These are phyloP conservation scores for Tetragonula carbonaria DNA, from an alignment of 2,888 invertebrate genomes.

Conservation along the genomic window DNA sequence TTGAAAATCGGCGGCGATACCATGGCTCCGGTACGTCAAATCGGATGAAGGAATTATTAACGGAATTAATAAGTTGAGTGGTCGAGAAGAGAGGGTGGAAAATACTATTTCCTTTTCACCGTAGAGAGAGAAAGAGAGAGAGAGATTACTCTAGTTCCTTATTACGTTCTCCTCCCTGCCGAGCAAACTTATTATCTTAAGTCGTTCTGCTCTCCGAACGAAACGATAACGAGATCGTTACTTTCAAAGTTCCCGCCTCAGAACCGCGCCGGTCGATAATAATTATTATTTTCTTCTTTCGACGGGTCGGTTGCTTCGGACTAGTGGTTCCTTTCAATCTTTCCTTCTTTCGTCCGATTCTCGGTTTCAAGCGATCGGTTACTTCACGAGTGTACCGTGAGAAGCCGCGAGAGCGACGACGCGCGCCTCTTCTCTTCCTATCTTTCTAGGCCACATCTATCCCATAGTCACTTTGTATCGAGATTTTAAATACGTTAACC, in stretches of 20 bases:
- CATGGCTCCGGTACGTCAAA: constrained; percentile 57
- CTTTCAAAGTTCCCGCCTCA: constrained; percentile 70
- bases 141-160: constrained; percentile 68
- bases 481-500: constrained; percentile 56
- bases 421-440: constrained; percentile 49
- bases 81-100: constrained; percentile 45
- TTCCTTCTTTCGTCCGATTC: background rate
- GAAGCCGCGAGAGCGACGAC: background rate
- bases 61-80: constrained; percentile 72
- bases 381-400: background rate
- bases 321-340: constrained; percentile 36
- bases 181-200: constrained; percentile 72
- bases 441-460: constrained; percentile 42
- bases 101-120: constrained; percentile 66
- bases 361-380: constrained; percentile 59
- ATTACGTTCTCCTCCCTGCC: constrained; percentile 66
- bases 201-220: constrained; percentile 68
- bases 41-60: constrained; percentile 72
- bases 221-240: constrained; percentile 73
- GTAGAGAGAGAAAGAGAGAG: constrained; percentile 6
- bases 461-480: constrained; percentile 34
- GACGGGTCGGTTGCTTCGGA: constrained; percentile 35
- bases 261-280: constrained; percentile 65
- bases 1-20: constrained; percentile 45
- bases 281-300: constrained; percentile 68